Base-by-base conservation (phyloP, 2,888 invertebrate genomes). In the Mantis religiosa region DNA sequence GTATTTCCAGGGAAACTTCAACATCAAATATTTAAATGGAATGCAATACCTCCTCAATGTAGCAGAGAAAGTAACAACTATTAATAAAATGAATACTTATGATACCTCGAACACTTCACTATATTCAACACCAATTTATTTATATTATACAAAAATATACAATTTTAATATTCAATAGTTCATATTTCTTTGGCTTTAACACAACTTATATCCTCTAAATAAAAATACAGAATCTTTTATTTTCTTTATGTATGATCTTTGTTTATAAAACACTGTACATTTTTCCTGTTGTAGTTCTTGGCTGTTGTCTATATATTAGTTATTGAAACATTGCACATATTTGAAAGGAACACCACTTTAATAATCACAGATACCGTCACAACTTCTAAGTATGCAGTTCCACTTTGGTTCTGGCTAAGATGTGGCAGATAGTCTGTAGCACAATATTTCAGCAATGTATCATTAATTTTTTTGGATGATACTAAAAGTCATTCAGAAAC, bases 101-200 rank as follows among this genome's bases (percentile, higher is more conserved):
- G 6, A 34, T 8, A 7, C 8, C 34, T 34, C 8, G 3, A 34
- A 34, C 3, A 34, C 34, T 8, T 7, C 34, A 34, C 41, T 41
- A 12, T 41, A 41, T 41, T 71, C 54, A 71, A 71, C 54, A 71
- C 54, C 54, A 71, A 71, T 84, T 34, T 84, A 28, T 84, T 84
- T n/a, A 27, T 41, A 84, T 84, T 84, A 84, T 41, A 84, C 84
- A 84, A 84, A 84, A 84, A 84, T 84, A 84, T 84, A 84, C 84
- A 84, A 34, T 3, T 71, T 71, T 71, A 41, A 41, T 41, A 0
- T 41, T 41, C 20, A 83, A 41, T 84, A 34, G 84, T 9, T 84
- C 30, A 4, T 84, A 34, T 30, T 27, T 83, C 84, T 84, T 84
- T 83, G 83, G 27, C 34, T 84, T 84, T 84, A n/a, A n/a, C 41